phyloP scores from a whole-genome alignment of 2,888 invertebrate genomes.

The Cryptophagus acutangulus region DNA sequence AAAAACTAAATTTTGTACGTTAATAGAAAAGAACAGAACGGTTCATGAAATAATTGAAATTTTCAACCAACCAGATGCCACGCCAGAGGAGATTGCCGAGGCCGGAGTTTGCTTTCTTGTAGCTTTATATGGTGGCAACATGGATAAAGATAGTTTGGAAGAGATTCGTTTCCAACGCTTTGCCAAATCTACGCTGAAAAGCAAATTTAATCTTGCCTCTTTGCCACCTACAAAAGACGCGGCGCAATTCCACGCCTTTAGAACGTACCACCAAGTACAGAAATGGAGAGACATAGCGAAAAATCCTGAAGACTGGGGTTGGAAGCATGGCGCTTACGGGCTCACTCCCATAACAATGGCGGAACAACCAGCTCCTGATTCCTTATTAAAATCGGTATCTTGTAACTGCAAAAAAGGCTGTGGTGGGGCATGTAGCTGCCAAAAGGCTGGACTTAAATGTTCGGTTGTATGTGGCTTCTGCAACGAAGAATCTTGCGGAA shows the following conservation, averaged over 20 bases:
- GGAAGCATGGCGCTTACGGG: constrained; percentile 10
- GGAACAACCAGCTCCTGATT: constrained; percentile 15
- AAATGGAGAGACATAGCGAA: no score
- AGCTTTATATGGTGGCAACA: no score
- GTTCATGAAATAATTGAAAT: constrained; percentile 11
- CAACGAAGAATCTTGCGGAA: constrained; percentile 16
- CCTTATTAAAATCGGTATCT: constrained; percentile 18
- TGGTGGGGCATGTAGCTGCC: constrained; percentile 20
- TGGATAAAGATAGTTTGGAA: no score
- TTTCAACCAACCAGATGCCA: constrained; percentile 9
- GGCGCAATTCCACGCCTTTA: constrained; percentile 5
- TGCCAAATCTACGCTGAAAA: no score
- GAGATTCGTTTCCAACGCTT: no score
- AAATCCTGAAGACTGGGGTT: constrained; percentile 7
- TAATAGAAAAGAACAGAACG: constrained; percentile 11
- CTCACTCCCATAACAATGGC: constrained; percentile 11
- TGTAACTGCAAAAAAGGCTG: constrained; percentile 13
- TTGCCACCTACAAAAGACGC: constrained; percentile 3
- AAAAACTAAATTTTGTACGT: constrained; percentile 12
- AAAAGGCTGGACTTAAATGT: constrained; percentile 19
- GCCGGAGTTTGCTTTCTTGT: constrained; percentile 5
- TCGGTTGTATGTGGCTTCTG: constrained; percentile 12
- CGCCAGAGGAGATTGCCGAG: constrained; percentile 6
- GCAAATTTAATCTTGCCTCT: no score
- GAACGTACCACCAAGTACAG: constrained; percentile 8